Percentiles rank a stretch among this genome's conserved stretches.
Conservation (phyloP, 2,888 invertebrate genomes). For the Dyspetes luteomarginatus region DNA sequence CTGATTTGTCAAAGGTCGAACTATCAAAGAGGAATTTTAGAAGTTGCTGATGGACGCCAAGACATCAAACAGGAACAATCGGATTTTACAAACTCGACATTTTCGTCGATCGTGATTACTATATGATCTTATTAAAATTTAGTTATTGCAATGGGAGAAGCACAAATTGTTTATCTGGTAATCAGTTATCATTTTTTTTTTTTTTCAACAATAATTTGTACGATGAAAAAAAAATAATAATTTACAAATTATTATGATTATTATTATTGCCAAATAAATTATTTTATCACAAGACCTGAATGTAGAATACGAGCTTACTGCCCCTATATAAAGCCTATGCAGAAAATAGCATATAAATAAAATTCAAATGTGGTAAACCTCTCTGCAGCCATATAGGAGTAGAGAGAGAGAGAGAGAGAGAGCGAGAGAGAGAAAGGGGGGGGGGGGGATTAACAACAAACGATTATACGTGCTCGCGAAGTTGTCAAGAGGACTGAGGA, state of each 20-base stretch:
- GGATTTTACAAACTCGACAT: background rate
- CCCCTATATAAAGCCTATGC: background rate
- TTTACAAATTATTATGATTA: too few relatives aligned
- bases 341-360: conserved; percentile 1
- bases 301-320: too few relatives aligned
- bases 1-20: conserved; percentile 29
- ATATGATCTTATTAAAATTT: background rate
- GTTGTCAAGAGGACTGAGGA: conserved; percentile 35
- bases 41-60: conserved; percentile 31
- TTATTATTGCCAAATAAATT: too few relatives aligned
- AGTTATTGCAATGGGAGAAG: too few relatives aligned
- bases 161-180: too few relatives aligned
- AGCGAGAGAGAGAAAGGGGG: too few relatives aligned
- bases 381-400: background rate
- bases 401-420: background rate
- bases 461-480: conserved; percentile 39
- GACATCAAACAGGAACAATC: background rate
- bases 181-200: too few relatives aligned
- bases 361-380: conserved; percentile 9
- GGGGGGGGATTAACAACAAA: conserved; percentile 9
- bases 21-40: conserved; percentile 2
- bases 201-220: too few relatives aligned
- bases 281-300: too few relatives aligned
- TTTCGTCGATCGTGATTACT: background rate
- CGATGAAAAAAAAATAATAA: too few relatives aligned